Percentiles rank a stretch among this genome's conserved stretches.
phyloP scores from a whole-genome alignment of 2,797 vertebrate species.

The Sebastolobus altivelis region DNA sequence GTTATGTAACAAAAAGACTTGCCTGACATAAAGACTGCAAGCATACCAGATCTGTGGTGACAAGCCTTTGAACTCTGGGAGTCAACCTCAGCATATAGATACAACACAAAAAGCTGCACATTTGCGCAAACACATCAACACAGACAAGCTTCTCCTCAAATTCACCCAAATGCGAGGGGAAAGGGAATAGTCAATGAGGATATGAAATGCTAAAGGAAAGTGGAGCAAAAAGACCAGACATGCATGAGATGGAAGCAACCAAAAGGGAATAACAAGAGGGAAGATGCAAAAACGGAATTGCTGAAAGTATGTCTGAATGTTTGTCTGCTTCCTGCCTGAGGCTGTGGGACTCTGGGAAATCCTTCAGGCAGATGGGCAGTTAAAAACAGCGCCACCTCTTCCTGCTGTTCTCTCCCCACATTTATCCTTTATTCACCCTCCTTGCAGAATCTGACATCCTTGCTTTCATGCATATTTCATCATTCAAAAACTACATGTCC shows the following conservation, averaged over 20 bases:
- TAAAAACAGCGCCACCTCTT: conserved; percentile 49
- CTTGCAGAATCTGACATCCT: conserved; percentile 27
- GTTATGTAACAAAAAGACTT: conserved; percentile 54
- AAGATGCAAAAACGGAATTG: conserved; percentile 46
- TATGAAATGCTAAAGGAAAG: conserved; percentile 44
- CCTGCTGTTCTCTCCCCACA: conserved; percentile 44
- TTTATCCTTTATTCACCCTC: conserved; percentile 47
- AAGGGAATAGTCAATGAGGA: conserved; percentile 63
- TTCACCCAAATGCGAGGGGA: conserved; percentile 40
- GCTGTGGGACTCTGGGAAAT: conserved; percentile 48
- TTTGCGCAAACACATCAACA: conserved; percentile 33
- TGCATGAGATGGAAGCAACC: conserved; percentile 38
- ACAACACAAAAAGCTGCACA: conserved; percentile 48
- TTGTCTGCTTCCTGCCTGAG: conserved; percentile 53
- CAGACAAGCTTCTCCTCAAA: conserved; percentile 47
- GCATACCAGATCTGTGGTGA: conserved; percentile 57
- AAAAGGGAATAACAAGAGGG: conserved; percentile 47
- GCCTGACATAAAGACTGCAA: conserved; percentile 54
- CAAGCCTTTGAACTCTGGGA: conserved; percentile 70
- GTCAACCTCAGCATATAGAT: conserved; percentile 50
- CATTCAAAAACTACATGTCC: conserved; percentile 25
- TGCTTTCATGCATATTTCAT: conserved; percentile 41
- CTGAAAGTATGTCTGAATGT: conserved; percentile 58
- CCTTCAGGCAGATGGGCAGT: conserved; percentile 57
- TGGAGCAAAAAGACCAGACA: conserved; percentile 53